These are phyloP conservation scores for Anastrepha ludens DNA, from an alignment of 1,140 invertebrate genomes.

Conservation along the genomic window DNA sequence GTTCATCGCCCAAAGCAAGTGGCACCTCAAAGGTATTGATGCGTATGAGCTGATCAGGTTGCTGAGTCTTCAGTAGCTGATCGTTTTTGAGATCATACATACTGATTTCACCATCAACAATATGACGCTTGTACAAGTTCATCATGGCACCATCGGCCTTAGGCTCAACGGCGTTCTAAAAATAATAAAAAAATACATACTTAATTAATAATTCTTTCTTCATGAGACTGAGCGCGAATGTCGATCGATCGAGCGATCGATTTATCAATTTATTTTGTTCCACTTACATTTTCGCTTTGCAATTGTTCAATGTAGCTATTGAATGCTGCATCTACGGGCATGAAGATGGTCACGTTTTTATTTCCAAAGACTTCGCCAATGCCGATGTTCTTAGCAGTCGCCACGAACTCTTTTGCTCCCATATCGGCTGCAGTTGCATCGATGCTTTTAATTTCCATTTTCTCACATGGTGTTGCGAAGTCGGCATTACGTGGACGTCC, in stretches of 20 bases:
- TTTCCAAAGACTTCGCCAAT: constrained; percentile 74
- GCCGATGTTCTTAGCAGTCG: constrained; percentile 74
- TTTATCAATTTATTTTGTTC: not conserved
- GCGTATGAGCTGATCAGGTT: constrained; percentile 76
- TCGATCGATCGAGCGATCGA: not conserved
- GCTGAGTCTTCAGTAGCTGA: constrained; percentile 73
- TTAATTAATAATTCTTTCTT: constrained; percentile 27
- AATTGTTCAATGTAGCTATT: constrained; percentile 72
- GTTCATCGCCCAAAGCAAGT: constrained; percentile 68
- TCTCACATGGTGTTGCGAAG: constrained; percentile 75
- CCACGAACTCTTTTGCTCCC: constrained; percentile 76
- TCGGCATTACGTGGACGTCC: constrained; percentile 73
- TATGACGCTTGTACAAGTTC: constrained; percentile 74
- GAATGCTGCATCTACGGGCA: constrained; percentile 77
- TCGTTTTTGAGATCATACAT: constrained; percentile 75
- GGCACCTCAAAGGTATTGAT: constrained; percentile 79
- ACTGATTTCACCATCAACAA: constrained; percentile 74
- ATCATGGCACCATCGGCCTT: constrained; percentile 62
- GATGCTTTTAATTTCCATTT: constrained; percentile 76
- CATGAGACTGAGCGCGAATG: not conserved
- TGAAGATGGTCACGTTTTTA: constrained; percentile 76
- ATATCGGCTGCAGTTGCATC: constrained; percentile 76
- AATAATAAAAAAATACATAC: constrained; percentile 43
- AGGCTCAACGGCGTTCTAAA: constrained; percentile 66
- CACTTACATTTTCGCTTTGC: constrained; percentile 68